A percentile compares a stretch with the other conserved stretches of the same genome.
Conservation (phyloP, 2,113 vertebrate genomes). For the Hylia prasina region DNA sequence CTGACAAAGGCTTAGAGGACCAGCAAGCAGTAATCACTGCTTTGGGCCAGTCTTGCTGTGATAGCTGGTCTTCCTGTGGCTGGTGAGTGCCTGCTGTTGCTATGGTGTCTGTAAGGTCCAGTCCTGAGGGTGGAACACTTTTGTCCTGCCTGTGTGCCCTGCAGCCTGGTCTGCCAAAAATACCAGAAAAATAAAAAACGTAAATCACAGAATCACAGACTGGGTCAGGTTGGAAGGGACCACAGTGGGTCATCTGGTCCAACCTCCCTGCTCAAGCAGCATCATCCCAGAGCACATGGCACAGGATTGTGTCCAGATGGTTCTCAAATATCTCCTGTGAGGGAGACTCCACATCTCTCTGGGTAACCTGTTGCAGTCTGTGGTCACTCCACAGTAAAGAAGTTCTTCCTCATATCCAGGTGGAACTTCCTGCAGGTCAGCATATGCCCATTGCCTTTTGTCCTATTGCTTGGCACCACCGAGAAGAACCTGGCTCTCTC, state of each 20-base stretch:
- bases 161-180: neutral
- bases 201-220: neutral
- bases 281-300: neutral
- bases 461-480: neutral
- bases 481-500: neutral
- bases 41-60: neutral
- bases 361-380: neutral
- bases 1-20: neutral
- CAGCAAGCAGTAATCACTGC: neutral
- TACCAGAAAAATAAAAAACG: fast-evolving
- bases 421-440: neutral
- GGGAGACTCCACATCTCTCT: neutral
- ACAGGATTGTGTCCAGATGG: fast-evolving
- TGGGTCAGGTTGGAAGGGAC: neutral
- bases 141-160: neutral
- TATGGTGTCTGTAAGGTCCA: neutral
- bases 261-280: neutral
- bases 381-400: neutral
- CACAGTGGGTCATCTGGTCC: neutral
- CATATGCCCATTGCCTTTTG: neutral
- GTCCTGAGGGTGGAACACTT: neutral
- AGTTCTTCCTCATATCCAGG: neutral
- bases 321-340: fast-evolving
- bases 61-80: neutral
- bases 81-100: neutral